Evolutionary conservation across 2,797 vertebrate species (phyloP).

Genomic region (Myotis pilosus): DNA sequence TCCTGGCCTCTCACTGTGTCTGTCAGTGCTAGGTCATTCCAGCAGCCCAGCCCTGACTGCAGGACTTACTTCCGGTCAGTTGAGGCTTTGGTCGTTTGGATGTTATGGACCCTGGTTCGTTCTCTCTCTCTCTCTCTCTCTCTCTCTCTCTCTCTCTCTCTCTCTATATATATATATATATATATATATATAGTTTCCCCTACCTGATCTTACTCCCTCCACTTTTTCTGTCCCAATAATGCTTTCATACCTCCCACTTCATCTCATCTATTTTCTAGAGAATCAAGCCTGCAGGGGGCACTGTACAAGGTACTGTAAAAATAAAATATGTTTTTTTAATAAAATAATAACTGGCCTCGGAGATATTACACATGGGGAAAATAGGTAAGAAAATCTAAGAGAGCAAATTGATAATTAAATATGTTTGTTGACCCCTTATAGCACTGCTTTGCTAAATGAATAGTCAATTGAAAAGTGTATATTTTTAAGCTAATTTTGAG

Average conservation of each 20-base stretch:
- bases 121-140: too few relatives aligned
- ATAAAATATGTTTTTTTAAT: background rate
- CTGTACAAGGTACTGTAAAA: too few relatives aligned
- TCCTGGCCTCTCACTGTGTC: too few relatives aligned
- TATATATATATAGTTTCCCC: background rate
- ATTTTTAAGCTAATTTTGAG: background rate
- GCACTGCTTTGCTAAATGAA: background rate
- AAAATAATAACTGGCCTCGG: background rate
- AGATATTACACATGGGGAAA: background rate
- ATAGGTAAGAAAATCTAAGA: background rate
- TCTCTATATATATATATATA: too few relatives aligned
- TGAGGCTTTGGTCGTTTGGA: too few relatives aligned
- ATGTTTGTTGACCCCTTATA: background rate
- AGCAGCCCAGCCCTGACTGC: too few relatives aligned
- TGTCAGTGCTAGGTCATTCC: too few relatives aligned
- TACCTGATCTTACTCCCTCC: background rate
- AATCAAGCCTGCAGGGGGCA: background rate
- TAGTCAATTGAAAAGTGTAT: background rate
- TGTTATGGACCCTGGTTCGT: too few relatives aligned
- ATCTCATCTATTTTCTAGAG: background rate
- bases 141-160: too few relatives aligned
- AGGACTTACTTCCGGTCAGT: too few relatives aligned
- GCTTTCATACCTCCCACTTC: background rate
- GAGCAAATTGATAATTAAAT: background rate
- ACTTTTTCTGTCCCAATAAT: background rate